Conservation (phyloP, 2,113 vertebrate species). For the Lonchura striata region DNA sequence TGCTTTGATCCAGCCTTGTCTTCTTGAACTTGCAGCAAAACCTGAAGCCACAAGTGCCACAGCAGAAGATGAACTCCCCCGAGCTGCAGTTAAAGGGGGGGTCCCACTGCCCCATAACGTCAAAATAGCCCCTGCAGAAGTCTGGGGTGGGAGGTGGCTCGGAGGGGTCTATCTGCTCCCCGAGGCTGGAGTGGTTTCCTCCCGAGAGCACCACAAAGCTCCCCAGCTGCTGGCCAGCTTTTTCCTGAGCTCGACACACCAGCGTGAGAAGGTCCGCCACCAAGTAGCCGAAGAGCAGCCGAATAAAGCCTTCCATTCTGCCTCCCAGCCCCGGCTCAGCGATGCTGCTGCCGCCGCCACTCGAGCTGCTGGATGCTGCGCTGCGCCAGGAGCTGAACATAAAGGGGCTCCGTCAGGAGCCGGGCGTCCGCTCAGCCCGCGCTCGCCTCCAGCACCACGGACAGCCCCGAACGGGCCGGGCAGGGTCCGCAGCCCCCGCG, state of each 20-base stretch:
- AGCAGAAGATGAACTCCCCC: conserved; percentile 96
- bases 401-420: conserved; percentile 71
- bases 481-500: background rate
- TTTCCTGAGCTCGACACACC: conserved; percentile 91
- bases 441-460: conserved; percentile 61
- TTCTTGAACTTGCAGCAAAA: conserved; percentile 96
- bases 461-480: conserved; percentile 53
- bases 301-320: conserved; percentile 79
- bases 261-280: conserved; percentile 90
- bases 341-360: conserved; percentile 63
- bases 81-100: conserved; percentile 95
- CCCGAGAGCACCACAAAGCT: conserved; percentile 91
- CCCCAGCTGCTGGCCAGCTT: conserved; percentile 86
- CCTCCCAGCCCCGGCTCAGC: conserved; percentile 65
- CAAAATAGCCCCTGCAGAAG: conserved; percentile 93
- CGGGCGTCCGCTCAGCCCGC: conserved; percentile 66
- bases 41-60: conserved; percentile 99
- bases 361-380: conserved; percentile 71
- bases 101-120: conserved; percentile 99
- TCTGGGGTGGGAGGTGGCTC: conserved; percentile 89
- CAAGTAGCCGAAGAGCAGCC: conserved; percentile 89
- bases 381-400: conserved; percentile 74
- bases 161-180: conserved; percentile 81
- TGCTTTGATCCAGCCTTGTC: conserved; percentile 92
- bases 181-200: conserved; percentile 86